Conservation (phyloP, 2,888 invertebrate species). For the Leptopterna dolabrata region DNA sequence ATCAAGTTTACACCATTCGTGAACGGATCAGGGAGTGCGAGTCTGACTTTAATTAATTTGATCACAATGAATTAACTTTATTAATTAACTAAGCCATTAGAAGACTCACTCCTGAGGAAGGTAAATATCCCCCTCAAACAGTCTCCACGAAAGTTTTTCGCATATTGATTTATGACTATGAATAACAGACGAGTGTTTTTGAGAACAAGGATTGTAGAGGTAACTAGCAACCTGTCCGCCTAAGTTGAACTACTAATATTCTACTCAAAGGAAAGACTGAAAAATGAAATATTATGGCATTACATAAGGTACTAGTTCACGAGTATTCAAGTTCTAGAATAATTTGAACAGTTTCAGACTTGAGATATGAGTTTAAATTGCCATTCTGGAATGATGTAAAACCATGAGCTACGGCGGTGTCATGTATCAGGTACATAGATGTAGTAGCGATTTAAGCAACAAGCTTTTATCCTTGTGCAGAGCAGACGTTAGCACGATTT, state of each 20-base stretch:
- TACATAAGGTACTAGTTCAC: background rate
- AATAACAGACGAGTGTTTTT: background rate
- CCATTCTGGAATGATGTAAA: too few species aligned
- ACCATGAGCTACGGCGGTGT: too few species aligned
- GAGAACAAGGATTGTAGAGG: background rate
- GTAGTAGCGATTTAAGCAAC: too few species aligned
- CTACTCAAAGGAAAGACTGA: background rate
- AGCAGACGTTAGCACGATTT: too few species aligned
- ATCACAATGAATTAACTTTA: constrained; percentile 23
- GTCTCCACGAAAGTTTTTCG: background rate
- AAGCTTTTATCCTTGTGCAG: too few species aligned
- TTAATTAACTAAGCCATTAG: constrained; percentile 18
- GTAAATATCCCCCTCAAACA: background rate
- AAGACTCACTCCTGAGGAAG: background rate
- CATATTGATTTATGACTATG: background rate
- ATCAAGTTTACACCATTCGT: background rate
- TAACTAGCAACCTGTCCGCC: background rate
- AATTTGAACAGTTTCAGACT: background rate
- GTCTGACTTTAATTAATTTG: constrained; percentile 15
- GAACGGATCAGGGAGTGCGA: background rate
- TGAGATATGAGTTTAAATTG: too few species aligned
- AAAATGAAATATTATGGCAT: background rate
- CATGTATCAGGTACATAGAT: too few species aligned
- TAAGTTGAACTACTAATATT: background rate
- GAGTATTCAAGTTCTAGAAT: background rate